Base-by-base conservation (phyloP, 2,113 vertebrate genomes). In the Thomomys bottae region DNA sequence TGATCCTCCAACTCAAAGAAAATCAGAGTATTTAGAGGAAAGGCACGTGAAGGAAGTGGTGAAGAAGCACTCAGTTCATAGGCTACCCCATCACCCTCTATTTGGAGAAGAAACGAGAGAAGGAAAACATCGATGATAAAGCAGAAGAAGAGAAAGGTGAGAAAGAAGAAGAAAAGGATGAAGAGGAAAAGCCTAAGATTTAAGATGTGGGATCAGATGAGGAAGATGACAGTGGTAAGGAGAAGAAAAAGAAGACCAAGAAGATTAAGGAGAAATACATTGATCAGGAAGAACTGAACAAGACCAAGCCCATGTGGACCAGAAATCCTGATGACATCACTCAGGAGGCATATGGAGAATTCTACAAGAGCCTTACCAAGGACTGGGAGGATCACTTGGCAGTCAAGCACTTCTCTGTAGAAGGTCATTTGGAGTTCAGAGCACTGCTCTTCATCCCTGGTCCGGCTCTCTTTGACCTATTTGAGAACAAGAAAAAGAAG, bases 401-500 rank as follows among this genome's bases (percentile, higher is more conserved):
- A n/a, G n/a, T n/a, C n/a, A n/a, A n/a, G n/a, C n/a, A n/a, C n/a
- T n/a, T n/a, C n/a, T n/a, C n/a, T n/a, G n/a, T n/a, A n/a, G n/a
- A n/a, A n/a, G n/a, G n/a, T n/a, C 98, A 99, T 97, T 97, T 99
- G 61, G 98, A 99, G 94, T 99, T 99, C 97, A 96, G 98, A 5
- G 98, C 98, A 3, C 96, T 99, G 81, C 98, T 99, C 38, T 99
- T 99, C 91, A 98, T 99, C 93, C 98, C 98, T 0, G 97, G 97
- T 8, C 97, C 97, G 5, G 98, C 98, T 8, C 98, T 98, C 42
- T 99, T 99, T 66, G 98, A 99, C 95, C 98, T 99, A 76, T 99
- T 99, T 95, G 98, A 99, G 97, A 99, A 99, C 98, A 99, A n/a
- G n/a, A n/a, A n/a, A n/a, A n/a, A n/a, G 97, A 99, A 99, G 93